Conservation (phyloP, 64 coral and sea anemone species). For the Pocillopora damicornis region DNA sequence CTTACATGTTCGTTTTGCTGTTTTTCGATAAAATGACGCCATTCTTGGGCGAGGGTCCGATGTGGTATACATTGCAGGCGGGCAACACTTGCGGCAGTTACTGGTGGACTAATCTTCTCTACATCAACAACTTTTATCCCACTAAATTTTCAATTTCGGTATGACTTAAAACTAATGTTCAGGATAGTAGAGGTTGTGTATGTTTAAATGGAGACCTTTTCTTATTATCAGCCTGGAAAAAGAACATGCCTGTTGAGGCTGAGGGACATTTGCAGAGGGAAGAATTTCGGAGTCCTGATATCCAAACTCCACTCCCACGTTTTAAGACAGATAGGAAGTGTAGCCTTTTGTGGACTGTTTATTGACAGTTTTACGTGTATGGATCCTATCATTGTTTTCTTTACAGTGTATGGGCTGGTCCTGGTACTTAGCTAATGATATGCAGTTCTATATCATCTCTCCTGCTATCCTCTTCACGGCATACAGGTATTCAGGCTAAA, state of each 20-base stretch:
- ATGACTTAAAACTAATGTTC: background rate
- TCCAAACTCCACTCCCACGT: too few relatives aligned
- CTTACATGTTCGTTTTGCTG: conserved; percentile 83
- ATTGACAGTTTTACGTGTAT: background rate
- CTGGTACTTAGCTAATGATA: conserved; percentile 66
- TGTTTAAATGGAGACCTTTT: too few relatives aligned
- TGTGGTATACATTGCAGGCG: conserved; percentile 33
- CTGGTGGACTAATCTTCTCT: conserved; percentile 94
- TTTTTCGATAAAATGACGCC: conserved; percentile 56
- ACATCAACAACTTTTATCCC: conserved; percentile 96
- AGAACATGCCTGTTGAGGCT: too few relatives aligned
- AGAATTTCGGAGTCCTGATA: too few relatives aligned
- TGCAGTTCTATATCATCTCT: conserved; percentile 59
- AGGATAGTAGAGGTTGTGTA: too few relatives aligned
- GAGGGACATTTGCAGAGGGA: too few relatives aligned
- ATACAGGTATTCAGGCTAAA: conserved; percentile 44
- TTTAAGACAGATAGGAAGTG: too few relatives aligned
- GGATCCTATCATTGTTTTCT: background rate
- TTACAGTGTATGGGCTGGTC: conserved; percentile 64
- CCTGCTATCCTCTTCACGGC: conserved; percentile 42
- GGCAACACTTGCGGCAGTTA: conserved; percentile 41
- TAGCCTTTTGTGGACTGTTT: too few relatives aligned
- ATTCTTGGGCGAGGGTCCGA: conserved; percentile 65
- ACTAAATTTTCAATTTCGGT: conserved; percentile 3
- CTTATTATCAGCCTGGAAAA: too few relatives aligned